These are phyloP conservation scores for Diarsia dahlii DNA, from an alignment of 2,888 invertebrate species.

Conservation along the genomic window DNA sequence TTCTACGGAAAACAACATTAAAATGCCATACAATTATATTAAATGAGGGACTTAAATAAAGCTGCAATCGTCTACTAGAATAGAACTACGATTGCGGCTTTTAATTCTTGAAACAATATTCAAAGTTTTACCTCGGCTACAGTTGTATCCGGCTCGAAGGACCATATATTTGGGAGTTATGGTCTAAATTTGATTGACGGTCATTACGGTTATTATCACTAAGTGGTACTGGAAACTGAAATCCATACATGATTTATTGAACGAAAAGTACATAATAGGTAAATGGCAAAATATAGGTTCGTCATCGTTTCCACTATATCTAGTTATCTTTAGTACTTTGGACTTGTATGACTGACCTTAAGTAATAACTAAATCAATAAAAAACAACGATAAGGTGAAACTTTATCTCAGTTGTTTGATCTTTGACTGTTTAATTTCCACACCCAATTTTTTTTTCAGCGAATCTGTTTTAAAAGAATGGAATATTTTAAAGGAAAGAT, in stretches of 20 bases:
- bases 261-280: neutral
- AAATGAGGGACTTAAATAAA: neutral
- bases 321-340: constrained; percentile 11
- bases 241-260: neutral
- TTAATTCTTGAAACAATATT: neutral
- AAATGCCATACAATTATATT: neutral
- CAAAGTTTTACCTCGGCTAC: neutral
- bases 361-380: constrained; percentile 18
- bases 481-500: neutral
- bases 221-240: neutral
- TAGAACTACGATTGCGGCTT: neutral
- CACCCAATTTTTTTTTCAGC: neutral
- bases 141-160: neutral
- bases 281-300: neutral
- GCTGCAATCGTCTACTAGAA: neutral
- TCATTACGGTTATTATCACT: neutral
- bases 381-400: constrained; percentile 2
- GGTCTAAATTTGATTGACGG: neutral
- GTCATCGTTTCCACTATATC: neutral
- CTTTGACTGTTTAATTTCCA: constrained; percentile 28
- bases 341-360: constrained; percentile 13
- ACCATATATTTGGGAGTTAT: neutral
- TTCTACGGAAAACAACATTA: neutral
- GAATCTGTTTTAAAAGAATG: neutral
- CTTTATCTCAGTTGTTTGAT: constrained; percentile 39